A percentile compares a stretch with the other conserved stretches of the same genome.
Conservation (phyloP, 2,888 invertebrate genomes). For the Aelia acuminata region DNA sequence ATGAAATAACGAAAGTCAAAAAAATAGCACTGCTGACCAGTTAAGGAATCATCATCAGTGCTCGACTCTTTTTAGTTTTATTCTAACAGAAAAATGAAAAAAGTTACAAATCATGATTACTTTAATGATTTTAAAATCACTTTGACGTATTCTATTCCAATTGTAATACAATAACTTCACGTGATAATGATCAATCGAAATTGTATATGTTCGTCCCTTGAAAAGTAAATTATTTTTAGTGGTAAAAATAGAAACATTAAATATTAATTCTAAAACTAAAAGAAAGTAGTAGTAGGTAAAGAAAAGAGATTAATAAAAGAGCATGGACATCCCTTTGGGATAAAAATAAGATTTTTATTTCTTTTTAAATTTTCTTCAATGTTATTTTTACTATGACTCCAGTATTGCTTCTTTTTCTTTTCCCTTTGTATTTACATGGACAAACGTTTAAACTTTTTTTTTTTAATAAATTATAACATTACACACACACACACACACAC, state of each 20-base stretch:
- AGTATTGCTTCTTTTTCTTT: not conserved
- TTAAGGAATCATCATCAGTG: not conserved
- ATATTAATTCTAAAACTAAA: not conserved
- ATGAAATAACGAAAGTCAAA: not conserved
- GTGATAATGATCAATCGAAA: no score
- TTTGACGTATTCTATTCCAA: no score
- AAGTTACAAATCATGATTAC: no score
- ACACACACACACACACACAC: no score
- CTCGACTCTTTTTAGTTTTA: not conserved
- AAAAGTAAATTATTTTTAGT: no score
- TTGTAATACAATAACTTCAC: no score
- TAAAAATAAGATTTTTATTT: slow-evolving; percentile 3
- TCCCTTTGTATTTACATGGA: not conserved
- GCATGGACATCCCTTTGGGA: not conserved
- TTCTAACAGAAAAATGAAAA: no score
- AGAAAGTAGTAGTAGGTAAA: not conserved
- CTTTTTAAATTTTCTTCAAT: not conserved
- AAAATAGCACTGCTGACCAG: not conserved
- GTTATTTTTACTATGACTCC: slow-evolving; percentile 19
- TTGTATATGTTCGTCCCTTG: no score
- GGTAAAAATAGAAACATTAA: not conserved
- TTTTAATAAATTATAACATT: no score
- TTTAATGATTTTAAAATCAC: no score
- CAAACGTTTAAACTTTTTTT: no score
- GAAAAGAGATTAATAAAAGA: not conserved